Conservation (phyloP, 1,140 invertebrate genomes). For the Nilaparvata lugens region DNA sequence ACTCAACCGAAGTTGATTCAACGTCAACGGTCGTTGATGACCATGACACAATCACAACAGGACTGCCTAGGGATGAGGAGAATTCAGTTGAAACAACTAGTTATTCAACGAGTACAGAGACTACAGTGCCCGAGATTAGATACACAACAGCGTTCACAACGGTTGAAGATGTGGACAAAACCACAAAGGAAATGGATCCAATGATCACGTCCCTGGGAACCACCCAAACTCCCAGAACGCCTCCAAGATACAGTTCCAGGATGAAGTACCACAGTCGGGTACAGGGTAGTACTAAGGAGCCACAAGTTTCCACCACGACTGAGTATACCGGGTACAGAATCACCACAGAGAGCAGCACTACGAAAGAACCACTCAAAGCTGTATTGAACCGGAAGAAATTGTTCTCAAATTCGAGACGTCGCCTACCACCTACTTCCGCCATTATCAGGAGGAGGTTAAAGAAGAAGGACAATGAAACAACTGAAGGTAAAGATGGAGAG, state of each 20-base stretch:
- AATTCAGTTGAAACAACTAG: no score
- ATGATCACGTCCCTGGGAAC: background rate
- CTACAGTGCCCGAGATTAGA: no score
- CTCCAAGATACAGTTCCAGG: background rate
- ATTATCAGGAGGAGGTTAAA: slow-evolving; percentile 22
- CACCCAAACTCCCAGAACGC: background rate
- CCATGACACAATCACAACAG: no score
- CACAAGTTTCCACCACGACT: background rate
- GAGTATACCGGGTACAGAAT: background rate
- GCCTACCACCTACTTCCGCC: slow-evolving; percentile 25
- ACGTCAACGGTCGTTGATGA: no score
- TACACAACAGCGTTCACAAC: no score
- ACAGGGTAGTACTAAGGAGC: background rate
- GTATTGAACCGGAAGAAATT: slow-evolving; percentile 18
- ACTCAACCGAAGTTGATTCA: no score
- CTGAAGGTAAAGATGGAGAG: background rate
- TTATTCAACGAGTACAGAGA: no score
- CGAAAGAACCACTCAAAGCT: background rate
- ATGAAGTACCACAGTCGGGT: background rate
- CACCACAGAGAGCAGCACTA: background rate
- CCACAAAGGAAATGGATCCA: no score
- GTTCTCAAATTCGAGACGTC: slow-evolving; percentile 20
- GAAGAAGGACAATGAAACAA: slow-evolving; percentile 11
- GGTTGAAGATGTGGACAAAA: no score
- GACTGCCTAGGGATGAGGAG: no score